phyloP scores from a whole-genome alignment of 2,888 invertebrate genomes.

The Sphaerophoria rueppellii region DNA sequence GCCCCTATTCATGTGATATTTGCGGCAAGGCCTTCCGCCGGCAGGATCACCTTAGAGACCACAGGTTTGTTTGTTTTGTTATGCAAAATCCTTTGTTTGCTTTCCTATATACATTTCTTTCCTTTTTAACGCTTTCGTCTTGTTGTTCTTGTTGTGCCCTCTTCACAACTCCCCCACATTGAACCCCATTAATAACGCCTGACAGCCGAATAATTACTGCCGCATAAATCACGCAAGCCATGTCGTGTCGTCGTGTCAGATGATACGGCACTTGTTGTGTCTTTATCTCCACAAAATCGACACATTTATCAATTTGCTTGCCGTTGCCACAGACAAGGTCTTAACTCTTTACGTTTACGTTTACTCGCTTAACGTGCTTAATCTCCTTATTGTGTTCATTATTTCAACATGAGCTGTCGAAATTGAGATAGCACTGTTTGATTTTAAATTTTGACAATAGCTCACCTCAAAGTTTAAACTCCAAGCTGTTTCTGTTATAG shows the following conservation, averaged over 20 bases:
- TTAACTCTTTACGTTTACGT: slow-evolving; percentile 34
- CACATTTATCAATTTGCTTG: slow-evolving; percentile 69
- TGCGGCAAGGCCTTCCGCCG: slow-evolving; percentile 98
- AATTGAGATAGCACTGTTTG: slow-evolving; percentile 68
- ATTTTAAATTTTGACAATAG: slow-evolving; percentile 65
- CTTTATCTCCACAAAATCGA: slow-evolving; percentile 67
- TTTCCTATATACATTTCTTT: slow-evolving; percentile 14
- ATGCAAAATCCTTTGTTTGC: slow-evolving; percentile 65
- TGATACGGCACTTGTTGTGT: slow-evolving; percentile 68
- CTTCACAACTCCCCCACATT: slow-evolving; percentile 21
- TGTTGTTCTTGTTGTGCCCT: slow-evolving; percentile 8
- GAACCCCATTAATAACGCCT: slow-evolving; percentile 65
- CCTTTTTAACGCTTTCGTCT: slow-evolving; percentile 5
- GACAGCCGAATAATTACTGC: slow-evolving; percentile 70
- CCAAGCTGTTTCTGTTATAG: neutral
- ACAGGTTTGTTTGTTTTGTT: slow-evolving; percentile 92
- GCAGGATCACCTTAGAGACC: slow-evolving; percentile 97
- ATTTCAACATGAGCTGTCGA: slow-evolving; percentile 61
- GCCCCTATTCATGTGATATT: slow-evolving; percentile 98
- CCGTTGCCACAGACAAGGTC: slow-evolving; percentile 56
- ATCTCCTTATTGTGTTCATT: slow-evolving; percentile 68
- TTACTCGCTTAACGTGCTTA: slow-evolving; percentile 52
- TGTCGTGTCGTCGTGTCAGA: slow-evolving; percentile 56
- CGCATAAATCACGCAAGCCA: slow-evolving; percentile 65
- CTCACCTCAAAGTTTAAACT: slow-evolving; percentile 45